These are phyloP conservation scores for Ornithoptera alexandrae DNA, from an alignment of 2,888 invertebrate genomes.

Conservation along the genomic window DNA sequence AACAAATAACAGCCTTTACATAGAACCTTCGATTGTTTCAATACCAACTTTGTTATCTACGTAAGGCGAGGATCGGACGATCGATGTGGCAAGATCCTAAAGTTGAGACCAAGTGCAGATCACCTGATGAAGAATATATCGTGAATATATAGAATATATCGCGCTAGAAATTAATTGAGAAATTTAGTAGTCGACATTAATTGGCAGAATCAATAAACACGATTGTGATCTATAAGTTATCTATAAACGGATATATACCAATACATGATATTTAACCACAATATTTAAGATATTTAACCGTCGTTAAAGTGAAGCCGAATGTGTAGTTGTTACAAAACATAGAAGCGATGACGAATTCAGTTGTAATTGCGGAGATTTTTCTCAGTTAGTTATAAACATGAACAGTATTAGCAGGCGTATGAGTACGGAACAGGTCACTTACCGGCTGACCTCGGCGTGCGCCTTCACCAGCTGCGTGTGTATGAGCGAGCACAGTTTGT, in stretches of 20 bases:
- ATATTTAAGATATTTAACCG: background rate
- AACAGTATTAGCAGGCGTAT: background rate
- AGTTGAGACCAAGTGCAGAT: background rate
- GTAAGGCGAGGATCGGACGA: background rate
- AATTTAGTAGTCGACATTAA: background rate
- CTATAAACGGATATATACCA: too few relatives aligned
- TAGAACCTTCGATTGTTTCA: conserved; percentile 11
- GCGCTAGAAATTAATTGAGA: too few relatives aligned
- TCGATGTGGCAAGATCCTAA: background rate
- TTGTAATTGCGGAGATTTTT: background rate
- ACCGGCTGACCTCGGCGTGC: conserved; percentile 87
- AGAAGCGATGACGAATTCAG: background rate
- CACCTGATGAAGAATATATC: background rate
- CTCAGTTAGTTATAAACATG: background rate
- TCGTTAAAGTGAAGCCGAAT: background rate
- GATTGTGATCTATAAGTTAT: too few relatives aligned
- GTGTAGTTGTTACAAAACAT: background rate
- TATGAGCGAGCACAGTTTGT: conserved; percentile 87
- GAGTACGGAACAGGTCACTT: conserved; percentile 39
- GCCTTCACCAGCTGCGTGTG: conserved; percentile 89
- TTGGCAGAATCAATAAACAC: background rate
- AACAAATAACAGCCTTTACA: conserved; percentile 53
- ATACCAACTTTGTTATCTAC: background rate
- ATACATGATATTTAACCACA: too few relatives aligned
- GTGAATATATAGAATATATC: too few relatives aligned